Percentiles rank a stretch among this genome's conserved stretches.
phyloP scores from a whole-genome alignment of 2,113 vertebrate species.

The Ranitomeya variabilis region DNA sequence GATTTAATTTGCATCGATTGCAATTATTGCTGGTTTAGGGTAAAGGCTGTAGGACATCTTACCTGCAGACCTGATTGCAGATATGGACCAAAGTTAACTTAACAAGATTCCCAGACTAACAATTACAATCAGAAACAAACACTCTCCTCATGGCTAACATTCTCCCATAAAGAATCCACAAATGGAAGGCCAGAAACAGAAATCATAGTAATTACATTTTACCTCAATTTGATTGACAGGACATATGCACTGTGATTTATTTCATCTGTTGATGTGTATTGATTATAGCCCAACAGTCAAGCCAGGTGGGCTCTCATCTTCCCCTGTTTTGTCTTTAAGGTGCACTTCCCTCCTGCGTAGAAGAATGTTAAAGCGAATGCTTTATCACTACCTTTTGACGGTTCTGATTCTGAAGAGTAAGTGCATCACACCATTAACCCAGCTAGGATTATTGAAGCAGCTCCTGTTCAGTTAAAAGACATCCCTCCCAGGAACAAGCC shows the following conservation, averaged over 20 bases:
- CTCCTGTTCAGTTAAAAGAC: no score
- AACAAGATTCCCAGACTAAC: not conserved
- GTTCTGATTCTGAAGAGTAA: no score
- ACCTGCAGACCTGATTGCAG: constrained; percentile 7
- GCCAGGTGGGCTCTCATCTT: not conserved
- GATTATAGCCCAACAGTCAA: not conserved
- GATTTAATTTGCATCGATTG: not conserved
- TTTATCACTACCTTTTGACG: no score
- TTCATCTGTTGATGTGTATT: constrained; percentile 26
- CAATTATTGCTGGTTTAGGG: not conserved
- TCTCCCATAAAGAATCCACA: not conserved
- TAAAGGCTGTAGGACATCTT: not conserved
- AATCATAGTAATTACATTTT: not conserved
- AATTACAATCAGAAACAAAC: constrained; percentile 48
- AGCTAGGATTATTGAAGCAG: no score
- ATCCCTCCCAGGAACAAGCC: no score
- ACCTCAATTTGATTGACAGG: not conserved
- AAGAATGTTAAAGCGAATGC: no score
- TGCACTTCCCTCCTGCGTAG: no score
- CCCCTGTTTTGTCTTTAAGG: no score
- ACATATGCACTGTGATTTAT: not conserved
- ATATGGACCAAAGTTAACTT: not conserved
- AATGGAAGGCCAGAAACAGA: not conserved
- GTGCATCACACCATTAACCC: no score
- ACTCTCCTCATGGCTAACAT: not conserved